Evolutionary conservation across 2,888 invertebrate genomes (phyloP).

Genomic region (Spialia ferax): DNA sequence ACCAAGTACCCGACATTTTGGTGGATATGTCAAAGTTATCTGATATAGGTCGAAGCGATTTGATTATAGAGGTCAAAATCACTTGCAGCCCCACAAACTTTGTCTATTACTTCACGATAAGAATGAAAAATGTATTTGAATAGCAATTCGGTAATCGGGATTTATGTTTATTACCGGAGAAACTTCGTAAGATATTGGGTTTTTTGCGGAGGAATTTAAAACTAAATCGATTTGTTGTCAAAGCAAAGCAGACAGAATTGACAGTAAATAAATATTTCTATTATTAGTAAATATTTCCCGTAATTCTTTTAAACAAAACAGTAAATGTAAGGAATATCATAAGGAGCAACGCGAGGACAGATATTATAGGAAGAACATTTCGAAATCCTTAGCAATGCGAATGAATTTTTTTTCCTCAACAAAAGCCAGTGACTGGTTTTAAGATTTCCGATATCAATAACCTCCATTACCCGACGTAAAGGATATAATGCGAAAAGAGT

Average conservation of each 20-base stretch:
- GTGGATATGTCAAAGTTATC: constrained; percentile 76
- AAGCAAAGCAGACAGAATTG: too few relatives aligned
- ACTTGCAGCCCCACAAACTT: constrained; percentile 67
- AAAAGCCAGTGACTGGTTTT: background rate
- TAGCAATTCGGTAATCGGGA: constrained; percentile 6
- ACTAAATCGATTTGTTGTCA: too few relatives aligned
- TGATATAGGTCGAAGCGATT: constrained; percentile 69
- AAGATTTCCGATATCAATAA: constrained; percentile 8
- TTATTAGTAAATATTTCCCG: background rate
- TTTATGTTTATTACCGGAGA: background rate
- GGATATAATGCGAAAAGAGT: background rate
- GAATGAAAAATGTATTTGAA: constrained; percentile 45
- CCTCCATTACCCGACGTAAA: background rate
- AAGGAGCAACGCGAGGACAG: background rate
- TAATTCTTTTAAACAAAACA: background rate
- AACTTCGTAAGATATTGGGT: background rate
- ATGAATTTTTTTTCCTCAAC: background rate
- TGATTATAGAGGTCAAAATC: constrained; percentile 71
- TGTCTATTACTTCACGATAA: constrained; percentile 67
- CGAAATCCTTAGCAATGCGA: background rate
- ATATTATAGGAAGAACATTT: background rate
- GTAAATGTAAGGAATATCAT: background rate
- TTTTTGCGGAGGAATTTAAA: background rate
- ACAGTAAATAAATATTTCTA: too few relatives aligned
- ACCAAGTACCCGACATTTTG: constrained; percentile 56